Base-by-base conservation (phyloP, 2,113 vertebrate genomes). In the Nannospalax galili region DNA sequence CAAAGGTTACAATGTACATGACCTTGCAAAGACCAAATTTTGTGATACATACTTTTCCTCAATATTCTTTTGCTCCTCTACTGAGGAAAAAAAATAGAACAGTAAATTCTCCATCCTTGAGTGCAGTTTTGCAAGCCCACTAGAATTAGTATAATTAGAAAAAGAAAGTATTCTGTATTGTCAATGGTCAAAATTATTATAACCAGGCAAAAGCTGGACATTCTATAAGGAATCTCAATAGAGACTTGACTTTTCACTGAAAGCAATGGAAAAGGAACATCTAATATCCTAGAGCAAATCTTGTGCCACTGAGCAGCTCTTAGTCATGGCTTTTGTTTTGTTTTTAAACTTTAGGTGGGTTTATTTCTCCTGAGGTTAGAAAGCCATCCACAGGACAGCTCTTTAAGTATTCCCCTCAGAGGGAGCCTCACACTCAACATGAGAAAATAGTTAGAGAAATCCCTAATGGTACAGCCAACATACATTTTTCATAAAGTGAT, bases 401-500 rank as follows among this genome's bases (percentile, higher is more conserved):
- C 93, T 96, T 97, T 93, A 93, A 85, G 81, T 60, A 93, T 96
- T 95, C 92, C 94, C 91, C 92, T 92, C 92, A 89, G 86, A 92
- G 93, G 95, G 42, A 95, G 84, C 35, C 75, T 93, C 84, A 92
- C 85, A 93, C 82, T 94, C 94, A 96, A 91, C 88, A 94, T 79
- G 90, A 96, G 89, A 95, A 95, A 85, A 95, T 37, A 91, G 84
- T 77, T 95, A 90, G 73, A 88, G 90, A 96, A 96, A 90, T 91
- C 96, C 97, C 97, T 97, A 97, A 96, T 92, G 96, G 98, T 95
- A 40, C 80, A 30, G 93, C 91, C 95, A 94, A 85, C 97, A 98
- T 98, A 96, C 97, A 98, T 98, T 98, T 98, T 98, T 98, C 98
- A 98, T 98, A 93, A 98, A 95, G 95, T 93, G 97, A 98, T 98